These are phyloP conservation scores for Plutomurus gul DNA, from an alignment of 1,140 invertebrate species.

Conservation along the genomic window DNA sequence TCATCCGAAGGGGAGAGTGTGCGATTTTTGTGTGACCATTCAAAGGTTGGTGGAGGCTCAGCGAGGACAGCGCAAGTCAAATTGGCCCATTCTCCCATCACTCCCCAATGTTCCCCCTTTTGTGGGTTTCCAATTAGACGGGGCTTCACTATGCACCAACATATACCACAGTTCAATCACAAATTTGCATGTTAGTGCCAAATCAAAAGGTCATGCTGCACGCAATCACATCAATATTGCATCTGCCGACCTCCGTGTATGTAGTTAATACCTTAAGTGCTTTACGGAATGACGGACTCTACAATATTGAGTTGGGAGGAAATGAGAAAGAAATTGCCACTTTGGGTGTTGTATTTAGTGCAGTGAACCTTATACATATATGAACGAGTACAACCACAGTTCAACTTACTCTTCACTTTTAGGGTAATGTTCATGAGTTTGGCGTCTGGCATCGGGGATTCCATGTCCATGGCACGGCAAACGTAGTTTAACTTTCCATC, in stretches of 20 bases:
- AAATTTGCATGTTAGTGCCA: not conserved
- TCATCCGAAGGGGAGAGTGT: constrained; percentile 37
- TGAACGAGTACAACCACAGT: too few species aligned
- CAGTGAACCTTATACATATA: too few species aligned
- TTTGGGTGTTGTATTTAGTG: not conserved
- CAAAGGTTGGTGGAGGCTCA: constrained; percentile 49
- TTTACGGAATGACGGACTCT: too few species aligned
- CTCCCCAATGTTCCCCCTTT: constrained; percentile 46
- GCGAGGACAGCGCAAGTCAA: constrained; percentile 51
- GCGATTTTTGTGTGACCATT: constrained; percentile 38
- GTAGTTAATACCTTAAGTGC: too few species aligned
- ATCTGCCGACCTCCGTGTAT: not conserved
- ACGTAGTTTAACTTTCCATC: constrained; percentile 46
- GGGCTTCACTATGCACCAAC: constrained; percentile 25
- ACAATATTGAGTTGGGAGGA: not conserved
- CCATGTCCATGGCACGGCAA: constrained; percentile 51
- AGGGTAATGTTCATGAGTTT: constrained; percentile 50
- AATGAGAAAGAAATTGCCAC: constrained; percentile 9
- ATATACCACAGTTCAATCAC: not conserved
- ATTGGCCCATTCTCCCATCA: constrained; percentile 50
- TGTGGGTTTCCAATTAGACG: not conserved
- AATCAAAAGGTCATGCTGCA: not conserved
- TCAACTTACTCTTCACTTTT: constrained; percentile 52
- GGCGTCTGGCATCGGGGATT: constrained; percentile 45
- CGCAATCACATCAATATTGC: constrained; percentile 20